Evolutionary conservation across 2,113 vertebrate genomes (phyloP).

Genomic region (Odocoileus virginianus): DNA sequence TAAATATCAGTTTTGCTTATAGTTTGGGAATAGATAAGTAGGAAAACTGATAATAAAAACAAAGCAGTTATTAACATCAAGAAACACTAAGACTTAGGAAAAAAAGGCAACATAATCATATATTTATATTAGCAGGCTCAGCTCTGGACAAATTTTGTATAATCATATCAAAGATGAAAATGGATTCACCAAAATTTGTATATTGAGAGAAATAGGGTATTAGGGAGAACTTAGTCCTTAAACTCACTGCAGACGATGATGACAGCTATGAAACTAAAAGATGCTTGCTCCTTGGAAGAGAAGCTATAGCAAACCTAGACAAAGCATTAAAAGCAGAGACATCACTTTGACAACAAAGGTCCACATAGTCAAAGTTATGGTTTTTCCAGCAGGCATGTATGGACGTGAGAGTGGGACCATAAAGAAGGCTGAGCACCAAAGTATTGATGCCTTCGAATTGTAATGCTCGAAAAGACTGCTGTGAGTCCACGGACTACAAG

Average conservation of each 20-base stretch:
- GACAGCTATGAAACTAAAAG: neutral
- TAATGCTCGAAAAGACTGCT: neutral
- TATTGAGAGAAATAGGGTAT: neutral
- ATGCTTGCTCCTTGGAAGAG: neutral
- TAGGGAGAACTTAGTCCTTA: neutral
- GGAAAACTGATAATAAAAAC: neutral
- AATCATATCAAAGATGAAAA: neutral
- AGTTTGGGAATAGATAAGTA: neutral
- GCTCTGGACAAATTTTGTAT: neutral
- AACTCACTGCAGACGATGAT: neutral
- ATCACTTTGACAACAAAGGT: neutral
- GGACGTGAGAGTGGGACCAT: neutral
- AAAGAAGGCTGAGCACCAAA: neutral
- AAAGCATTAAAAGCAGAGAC: neutral
- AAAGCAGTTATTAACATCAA: conserved; percentile 6
- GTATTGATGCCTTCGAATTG: neutral
- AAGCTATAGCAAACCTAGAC: neutral
- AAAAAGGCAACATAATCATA: neutral
- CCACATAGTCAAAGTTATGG: neutral
- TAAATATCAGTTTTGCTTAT: neutral
- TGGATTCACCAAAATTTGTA: neutral
- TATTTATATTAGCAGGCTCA: neutral
- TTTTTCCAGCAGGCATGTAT: neutral
- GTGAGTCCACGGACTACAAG: neutral
- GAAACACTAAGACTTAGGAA: neutral